Evolutionary conservation across 1,140 invertebrate genomes (phyloP), one percentile per base, ranked within the genome.

Genomic region (Cotesia chilonis): DNA sequence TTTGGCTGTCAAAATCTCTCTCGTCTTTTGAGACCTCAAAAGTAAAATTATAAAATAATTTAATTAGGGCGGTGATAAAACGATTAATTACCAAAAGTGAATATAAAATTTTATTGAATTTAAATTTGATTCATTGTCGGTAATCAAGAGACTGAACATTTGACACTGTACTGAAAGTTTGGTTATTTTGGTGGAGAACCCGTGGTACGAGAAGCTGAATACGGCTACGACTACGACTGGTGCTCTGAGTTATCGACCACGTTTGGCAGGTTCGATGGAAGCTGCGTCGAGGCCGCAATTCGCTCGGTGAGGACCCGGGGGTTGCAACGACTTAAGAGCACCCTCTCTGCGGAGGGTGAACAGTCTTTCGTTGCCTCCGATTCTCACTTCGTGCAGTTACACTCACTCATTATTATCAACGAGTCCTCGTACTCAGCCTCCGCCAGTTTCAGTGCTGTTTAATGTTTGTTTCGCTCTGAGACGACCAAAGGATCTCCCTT

Each of bases 141-240:
- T 28, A 28, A 28, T 28, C 28, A 28, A 28, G 28, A 28, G 3
- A 28, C 28, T 28, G 28, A 28, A 28, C 28, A 28, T 28, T 28
- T 28, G 4, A 9, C 7, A 52, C n/a, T 52, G 2, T 52, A 52
- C 17, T 5, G 5, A 57, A 17, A 57, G n/a, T 57, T 57, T 14
- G n/a, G n/a, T 60, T 35, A 28, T 28, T 12, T 60, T 60, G 2
- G 6, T 35, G 17, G 10, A 60, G 17, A 28, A 28, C 28, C 9
- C 9, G 37, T 37, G 61, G 37, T n/a, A 64, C 4, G 4, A 64
- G 12, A 6, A 20, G 35, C 12, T 20, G 36, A 55, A 28, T 12
- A 67, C 12, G 20, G 70, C 61, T 57, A 72, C 71, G 71, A 65
- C 61, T 57, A 72, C 71, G 71, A 65, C 71, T 72, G 71, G 52